Conservation (phyloP, 2,888 invertebrate species). For the Drosophila neutralis region DNA sequence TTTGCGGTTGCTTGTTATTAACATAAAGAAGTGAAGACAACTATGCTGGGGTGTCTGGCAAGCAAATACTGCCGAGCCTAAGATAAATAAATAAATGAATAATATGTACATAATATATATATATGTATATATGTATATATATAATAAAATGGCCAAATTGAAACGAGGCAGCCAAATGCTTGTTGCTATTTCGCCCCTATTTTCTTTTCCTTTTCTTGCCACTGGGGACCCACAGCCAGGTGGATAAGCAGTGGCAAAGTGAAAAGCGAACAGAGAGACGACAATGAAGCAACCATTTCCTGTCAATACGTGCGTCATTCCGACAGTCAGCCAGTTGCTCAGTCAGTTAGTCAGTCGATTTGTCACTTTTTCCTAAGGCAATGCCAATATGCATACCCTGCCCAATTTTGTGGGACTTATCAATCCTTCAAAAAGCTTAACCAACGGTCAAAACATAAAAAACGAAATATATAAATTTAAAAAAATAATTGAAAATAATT, state of each 20-base stretch:
- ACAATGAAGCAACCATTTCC: conserved; percentile 42
- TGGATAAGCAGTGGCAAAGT: conserved; percentile 36
- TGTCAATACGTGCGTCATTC: conserved; percentile 49
- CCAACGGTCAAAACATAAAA: not conserved
- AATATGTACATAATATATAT: not conserved
- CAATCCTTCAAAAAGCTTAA: not conserved
- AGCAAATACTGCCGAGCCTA: conserved; percentile 48
- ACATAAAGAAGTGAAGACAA: conserved; percentile 61
- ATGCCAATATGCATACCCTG: conserved; percentile 43
- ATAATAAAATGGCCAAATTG: conserved; percentile 62
- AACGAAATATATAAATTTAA: not conserved
- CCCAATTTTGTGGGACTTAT: not conserved
- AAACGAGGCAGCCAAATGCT: conserved; percentile 57
- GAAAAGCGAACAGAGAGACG: conserved; percentile 27
- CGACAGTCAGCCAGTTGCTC: conserved; percentile 16
- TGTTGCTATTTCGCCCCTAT: conserved; percentile 60
- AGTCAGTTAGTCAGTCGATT: conserved; percentile 39
- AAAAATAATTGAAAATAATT: not conserved
- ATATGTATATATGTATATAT: not conserved
- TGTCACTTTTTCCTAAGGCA: conserved; percentile 46
- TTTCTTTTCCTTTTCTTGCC: conserved; percentile 17
- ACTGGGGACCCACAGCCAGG: conserved; percentile 48
- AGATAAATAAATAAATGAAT: conserved; percentile 54
- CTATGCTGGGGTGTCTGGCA: conserved; percentile 33
- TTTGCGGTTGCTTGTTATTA: conserved; percentile 69